phyloP scores from a whole-genome alignment of 2,797 vertebrate species.

The Bryconaethiops microstoma region DNA sequence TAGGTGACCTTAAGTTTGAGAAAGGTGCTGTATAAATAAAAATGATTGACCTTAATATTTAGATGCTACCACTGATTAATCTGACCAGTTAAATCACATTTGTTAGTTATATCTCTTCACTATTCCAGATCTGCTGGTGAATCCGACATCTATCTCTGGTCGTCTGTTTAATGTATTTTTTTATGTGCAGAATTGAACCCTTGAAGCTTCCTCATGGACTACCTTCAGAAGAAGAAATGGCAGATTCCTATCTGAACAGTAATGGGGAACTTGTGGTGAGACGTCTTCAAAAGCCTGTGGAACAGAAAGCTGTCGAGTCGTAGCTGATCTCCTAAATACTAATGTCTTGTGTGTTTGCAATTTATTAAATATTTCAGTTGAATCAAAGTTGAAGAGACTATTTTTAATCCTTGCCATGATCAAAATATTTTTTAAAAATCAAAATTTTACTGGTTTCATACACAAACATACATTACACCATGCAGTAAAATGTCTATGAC shows the following conservation, averaged over 20 bases:
- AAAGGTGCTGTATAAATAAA: no score
- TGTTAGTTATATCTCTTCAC: neutral
- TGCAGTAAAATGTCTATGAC: no score
- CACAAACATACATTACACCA: no score
- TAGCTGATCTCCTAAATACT: constrained; percentile 55
- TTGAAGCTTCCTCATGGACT: constrained; percentile 88
- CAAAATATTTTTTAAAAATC: no score
- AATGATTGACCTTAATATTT: neutral
- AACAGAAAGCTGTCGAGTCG: constrained; percentile 73
- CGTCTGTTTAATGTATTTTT: neutral
- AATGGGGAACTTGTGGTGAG: constrained; percentile 87
- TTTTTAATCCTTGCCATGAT: no score
- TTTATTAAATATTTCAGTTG: constrained; percentile 27
- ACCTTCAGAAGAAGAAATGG: constrained; percentile 88
- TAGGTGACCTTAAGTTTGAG: no score
- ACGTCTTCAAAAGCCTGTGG: constrained; percentile 75
- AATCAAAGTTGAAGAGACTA: neutral
- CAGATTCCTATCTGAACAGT: constrained; percentile 84
- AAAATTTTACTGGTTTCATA: no score
- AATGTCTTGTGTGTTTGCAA: constrained; percentile 16
- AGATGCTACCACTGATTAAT: neutral
- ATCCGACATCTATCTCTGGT: neutral
- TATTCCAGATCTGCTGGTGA: neutral
- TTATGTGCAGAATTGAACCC: constrained; percentile 83
- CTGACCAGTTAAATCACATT: neutral